These are phyloP conservation scores for Drosophila hydei DNA, from an alignment of 1,140 invertebrate species.

Conservation along the genomic window DNA sequence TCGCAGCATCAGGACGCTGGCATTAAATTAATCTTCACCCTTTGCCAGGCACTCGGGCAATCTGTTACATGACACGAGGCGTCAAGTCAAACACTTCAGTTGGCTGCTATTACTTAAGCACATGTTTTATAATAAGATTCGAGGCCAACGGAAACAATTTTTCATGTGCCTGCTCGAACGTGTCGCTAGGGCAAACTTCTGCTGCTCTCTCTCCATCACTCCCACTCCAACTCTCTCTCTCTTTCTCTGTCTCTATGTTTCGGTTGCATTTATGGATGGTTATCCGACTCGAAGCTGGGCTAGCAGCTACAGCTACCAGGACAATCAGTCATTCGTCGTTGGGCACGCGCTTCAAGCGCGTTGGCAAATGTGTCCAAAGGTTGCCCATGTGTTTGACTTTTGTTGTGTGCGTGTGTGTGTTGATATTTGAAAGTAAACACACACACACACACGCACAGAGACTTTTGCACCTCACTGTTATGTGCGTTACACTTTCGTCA, in stretches of 20 bases:
- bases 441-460: conserved; percentile 21
- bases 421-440: conserved; percentile 21
- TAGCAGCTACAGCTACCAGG: conserved; percentile 22
- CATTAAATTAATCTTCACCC: conserved; percentile 50
- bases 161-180: conserved; percentile 48
- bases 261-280: conserved; percentile 45
- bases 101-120: conserved; percentile 54
- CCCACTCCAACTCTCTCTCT: neutral
- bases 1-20: conserved; percentile 1
- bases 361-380: conserved; percentile 51
- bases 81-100: conserved; percentile 40
- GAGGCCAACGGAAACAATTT: conserved; percentile 46
- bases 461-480: conserved; percentile 33
- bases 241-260: neutral
- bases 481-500: conserved; percentile 36
- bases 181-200: conserved; percentile 24
- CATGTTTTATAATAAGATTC: conserved; percentile 58
- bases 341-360: conserved; percentile 17
- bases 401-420: conserved; percentile 39
- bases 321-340: conserved; percentile 73
- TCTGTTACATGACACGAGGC: conserved; percentile 48
- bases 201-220: neutral
- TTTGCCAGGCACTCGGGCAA: conserved; percentile 36
- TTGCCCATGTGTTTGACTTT: conserved; percentile 71
- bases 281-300: conserved; percentile 15